These are phyloP conservation scores for Eristalinus sepulchralis DNA, from an alignment of 2,888 invertebrate genomes.

Conservation along the genomic window DNA sequence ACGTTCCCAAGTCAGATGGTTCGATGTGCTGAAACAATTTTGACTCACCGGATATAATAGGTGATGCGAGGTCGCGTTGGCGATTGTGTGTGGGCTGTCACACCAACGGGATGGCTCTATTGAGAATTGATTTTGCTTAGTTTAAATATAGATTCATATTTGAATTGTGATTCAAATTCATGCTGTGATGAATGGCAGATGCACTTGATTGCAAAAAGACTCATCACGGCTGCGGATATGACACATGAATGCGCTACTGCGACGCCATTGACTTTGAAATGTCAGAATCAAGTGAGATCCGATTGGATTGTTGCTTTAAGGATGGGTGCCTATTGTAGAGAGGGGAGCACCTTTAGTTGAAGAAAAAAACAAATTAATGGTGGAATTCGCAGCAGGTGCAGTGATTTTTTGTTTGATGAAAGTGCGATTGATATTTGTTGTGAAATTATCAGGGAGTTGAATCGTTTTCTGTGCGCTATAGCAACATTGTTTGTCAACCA, in stretches of 20 bases:
- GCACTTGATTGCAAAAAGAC: background rate
- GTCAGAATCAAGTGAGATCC: background rate
- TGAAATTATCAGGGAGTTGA: too few relatives aligned
- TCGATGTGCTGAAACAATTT: background rate
- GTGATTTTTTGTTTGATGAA: too few relatives aligned
- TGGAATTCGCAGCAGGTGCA: too few relatives aligned
- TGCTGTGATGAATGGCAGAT: background rate
- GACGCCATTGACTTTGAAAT: background rate
- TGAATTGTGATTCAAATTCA: conserved; percentile 12
- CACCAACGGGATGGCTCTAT: conserved; percentile 9
- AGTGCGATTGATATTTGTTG: too few relatives aligned
- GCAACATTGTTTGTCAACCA: too few relatives aligned
- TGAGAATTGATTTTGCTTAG: background rate
- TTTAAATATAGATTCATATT: conserved; percentile 4
- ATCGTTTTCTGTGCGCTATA: too few relatives aligned
- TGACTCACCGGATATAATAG: conserved; percentile 27
- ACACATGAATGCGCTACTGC: background rate
- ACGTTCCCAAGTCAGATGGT: background rate
- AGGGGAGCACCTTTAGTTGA: too few relatives aligned
- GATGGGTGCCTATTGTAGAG: too few relatives aligned
- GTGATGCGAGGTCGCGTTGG: background rate
- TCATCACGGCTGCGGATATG: background rate
- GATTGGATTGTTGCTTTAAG: background rate
- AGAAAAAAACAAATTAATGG: too few relatives aligned
- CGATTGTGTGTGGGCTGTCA: conserved; percentile 11